Conservation (phyloP, 1,140 invertebrate genomes). For the Whitmania pigra region DNA sequence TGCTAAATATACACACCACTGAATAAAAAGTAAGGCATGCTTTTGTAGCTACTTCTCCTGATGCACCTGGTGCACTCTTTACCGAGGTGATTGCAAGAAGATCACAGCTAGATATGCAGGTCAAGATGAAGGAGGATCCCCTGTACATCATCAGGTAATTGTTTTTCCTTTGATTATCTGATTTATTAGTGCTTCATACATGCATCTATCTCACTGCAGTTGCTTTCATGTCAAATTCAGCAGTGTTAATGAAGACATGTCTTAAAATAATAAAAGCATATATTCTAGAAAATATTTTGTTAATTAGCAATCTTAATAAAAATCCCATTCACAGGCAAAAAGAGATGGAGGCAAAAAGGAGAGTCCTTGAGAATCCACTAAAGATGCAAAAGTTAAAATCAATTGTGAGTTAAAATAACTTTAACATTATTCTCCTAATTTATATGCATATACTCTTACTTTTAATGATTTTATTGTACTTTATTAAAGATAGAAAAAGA, state of each 20-base stretch:
- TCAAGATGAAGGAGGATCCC: conserved; percentile 78
- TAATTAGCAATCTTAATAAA: neutral
- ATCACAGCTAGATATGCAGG: conserved; percentile 36
- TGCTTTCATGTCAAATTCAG: neutral
- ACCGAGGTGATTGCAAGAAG: conserved; percentile 35
- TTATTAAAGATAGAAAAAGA: conserved; percentile 18
- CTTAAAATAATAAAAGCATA: neutral
- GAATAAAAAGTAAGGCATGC: neutral
- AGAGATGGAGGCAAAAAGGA: conserved; percentile 64
- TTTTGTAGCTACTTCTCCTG: conserved; percentile 24
- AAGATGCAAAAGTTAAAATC: conserved; percentile 69
- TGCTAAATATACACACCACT: neutral
- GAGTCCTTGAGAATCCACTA: conserved; percentile 75
- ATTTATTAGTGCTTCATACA: neutral
- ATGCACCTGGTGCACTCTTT: conserved; percentile 31
- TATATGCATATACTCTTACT: conserved; percentile 10
- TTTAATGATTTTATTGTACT: conserved; percentile 14
- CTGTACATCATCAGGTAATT: conserved; percentile 58
- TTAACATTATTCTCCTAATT: conserved; percentile 26
- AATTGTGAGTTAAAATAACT: conserved; percentile 47
- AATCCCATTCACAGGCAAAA: conserved; percentile 47
- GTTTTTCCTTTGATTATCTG: neutral
- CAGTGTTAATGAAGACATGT: too few relatives aligned
- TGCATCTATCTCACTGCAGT: neutral
- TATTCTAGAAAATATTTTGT: neutral